Conservation (phyloP, 2,888 invertebrate species). For the Drosophila conformis region DNA sequence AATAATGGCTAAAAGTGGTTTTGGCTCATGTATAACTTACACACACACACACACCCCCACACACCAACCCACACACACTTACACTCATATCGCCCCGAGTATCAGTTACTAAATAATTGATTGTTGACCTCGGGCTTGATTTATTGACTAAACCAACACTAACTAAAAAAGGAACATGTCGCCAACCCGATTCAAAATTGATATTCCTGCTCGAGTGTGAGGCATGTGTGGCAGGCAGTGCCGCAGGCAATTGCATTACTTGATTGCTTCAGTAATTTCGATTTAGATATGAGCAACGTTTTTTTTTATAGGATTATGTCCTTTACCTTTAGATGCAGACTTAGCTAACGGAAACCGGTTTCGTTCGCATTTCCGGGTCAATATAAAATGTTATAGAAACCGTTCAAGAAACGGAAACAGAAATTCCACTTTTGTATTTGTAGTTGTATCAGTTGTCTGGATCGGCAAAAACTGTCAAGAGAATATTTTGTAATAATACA, state of each 20-base stretch:
- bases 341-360: background rate
- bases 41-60: background rate
- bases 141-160: constrained; percentile 59
- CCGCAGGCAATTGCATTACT: constrained; percentile 37
- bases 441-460: background rate
- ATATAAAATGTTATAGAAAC: constrained; percentile 24
- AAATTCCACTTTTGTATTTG: background rate
- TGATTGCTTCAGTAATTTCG: constrained; percentile 50
- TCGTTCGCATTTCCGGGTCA: constrained; percentile 21
- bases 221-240: constrained; percentile 12
- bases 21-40: constrained; percentile 11
- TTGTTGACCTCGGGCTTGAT: constrained; percentile 67
- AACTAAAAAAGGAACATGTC: constrained; percentile 12
- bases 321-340: constrained; percentile 5
- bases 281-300: constrained; percentile 33
- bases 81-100: constrained; percentile 7
- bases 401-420: too few relatives aligned
- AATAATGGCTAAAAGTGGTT: constrained; percentile 6
- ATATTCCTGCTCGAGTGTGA: constrained; percentile 6
- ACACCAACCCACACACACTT: background rate
- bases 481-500: background rate
- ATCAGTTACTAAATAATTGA: constrained; percentile 67
- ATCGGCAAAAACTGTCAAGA: background rate
- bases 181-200: constrained; percentile 39
- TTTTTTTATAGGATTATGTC: constrained; percentile 11